These are phyloP conservation scores for Sprattus sprattus DNA, from an alignment of 2,113 vertebrate species.

Conservation along the genomic window DNA sequence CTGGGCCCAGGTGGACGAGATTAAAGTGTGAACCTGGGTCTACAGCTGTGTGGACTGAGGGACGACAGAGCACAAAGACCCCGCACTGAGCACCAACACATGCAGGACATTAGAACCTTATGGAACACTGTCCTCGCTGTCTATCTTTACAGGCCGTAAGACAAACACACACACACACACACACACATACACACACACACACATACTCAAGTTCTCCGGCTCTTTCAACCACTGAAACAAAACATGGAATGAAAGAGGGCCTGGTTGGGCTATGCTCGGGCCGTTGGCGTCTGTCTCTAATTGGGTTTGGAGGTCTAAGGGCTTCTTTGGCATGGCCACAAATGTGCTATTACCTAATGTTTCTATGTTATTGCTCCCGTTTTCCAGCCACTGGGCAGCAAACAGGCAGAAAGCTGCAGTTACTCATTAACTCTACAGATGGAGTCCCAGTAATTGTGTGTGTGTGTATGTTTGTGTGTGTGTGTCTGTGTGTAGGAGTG, in stretches of 20 bases:
- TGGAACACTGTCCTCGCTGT: neutral
- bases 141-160: too few relatives aligned
- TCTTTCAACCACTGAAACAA: neutral
- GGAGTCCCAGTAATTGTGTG: neutral
- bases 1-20: neutral
- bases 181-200: neutral
- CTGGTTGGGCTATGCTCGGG: neutral
- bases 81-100: neutral
- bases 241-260: neutral
- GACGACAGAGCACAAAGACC: neutral
- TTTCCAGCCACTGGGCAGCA: constrained; percentile 71
- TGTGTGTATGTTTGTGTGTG: neutral
- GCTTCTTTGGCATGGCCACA: neutral
- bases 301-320: constrained; percentile 12
- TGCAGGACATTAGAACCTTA: neutral
- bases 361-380: constrained; percentile 61
- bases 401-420: constrained; percentile 59
- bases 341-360: constrained; percentile 7
- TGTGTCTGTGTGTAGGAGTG: neutral
- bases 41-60: neutral
- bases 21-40: neutral
- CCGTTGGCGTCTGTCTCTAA: neutral
- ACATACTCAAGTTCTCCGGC: neutral
- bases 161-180: too few relatives aligned
- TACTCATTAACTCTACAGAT: constrained; percentile 64